phyloP scores from a whole-genome alignment of 2,113 vertebrate species.

The Phalacrocorax aristotelis region DNA sequence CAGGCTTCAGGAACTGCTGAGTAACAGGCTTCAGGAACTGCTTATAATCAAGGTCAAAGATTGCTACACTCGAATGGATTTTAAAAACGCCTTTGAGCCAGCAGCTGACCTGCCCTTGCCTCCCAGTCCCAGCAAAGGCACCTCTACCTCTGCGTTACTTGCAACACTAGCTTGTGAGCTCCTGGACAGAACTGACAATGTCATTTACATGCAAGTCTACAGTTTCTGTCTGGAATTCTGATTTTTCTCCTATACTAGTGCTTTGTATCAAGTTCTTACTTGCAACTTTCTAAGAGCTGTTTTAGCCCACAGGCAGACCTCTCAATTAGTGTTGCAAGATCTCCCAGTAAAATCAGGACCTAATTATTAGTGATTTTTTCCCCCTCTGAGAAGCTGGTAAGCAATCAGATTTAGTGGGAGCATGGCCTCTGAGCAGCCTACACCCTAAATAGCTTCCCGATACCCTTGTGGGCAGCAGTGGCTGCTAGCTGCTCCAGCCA shows the following conservation, averaged over 20 bases:
- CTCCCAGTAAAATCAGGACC: not conserved
- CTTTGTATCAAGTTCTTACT: not conserved
- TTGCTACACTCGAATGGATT: not conserved
- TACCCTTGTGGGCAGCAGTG: not conserved
- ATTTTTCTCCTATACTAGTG: not conserved
- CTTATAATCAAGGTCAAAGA: not conserved
- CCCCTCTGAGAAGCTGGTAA: not conserved
- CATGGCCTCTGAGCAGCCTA: not conserved
- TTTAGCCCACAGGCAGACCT: conserved; percentile 12
- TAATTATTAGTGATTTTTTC: not conserved
- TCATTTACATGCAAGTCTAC: not conserved
- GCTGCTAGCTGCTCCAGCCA: not conserved
- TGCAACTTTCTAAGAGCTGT: not conserved
- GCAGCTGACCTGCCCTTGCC: not conserved
- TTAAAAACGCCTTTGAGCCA: not conserved
- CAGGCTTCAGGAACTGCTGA: not conserved
- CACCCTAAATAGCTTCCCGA: not conserved
- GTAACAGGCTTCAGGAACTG: not conserved
- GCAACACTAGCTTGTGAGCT: not conserved
- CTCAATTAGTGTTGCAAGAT: not conserved
- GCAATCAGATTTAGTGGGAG: not conserved
- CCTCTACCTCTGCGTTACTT: not conserved
- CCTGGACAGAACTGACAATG: not conserved
- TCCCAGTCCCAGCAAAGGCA: not conserved
- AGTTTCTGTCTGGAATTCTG: not conserved